Percentiles rank a stretch among this genome's conserved stretches.
Evolutionary conservation across 2,113 vertebrate species (phyloP).

Genomic region (Antigone vipio): DNA sequence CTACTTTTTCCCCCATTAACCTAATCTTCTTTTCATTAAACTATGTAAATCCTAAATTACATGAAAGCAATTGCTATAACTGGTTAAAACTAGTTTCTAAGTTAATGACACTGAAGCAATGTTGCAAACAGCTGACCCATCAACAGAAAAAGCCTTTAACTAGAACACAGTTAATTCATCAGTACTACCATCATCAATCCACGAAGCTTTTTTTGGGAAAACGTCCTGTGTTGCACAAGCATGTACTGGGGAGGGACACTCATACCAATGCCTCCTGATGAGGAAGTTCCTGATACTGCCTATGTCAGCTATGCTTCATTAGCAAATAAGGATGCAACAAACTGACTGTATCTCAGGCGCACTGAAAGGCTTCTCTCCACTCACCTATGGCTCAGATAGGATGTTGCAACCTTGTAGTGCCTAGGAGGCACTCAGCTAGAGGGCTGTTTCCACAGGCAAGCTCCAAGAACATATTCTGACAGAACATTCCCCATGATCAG

Average conservation of each 20-base stretch:
- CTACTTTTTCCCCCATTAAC: slow-evolving; percentile 15
- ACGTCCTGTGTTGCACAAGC: not conserved
- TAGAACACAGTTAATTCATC: slow-evolving; percentile 15
- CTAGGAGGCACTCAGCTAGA: not conserved
- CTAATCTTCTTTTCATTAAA: slow-evolving; percentile 51
- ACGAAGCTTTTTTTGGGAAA: not conserved
- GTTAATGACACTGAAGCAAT: slow-evolving; percentile 26
- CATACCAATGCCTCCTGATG: not conserved
- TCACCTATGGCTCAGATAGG: not conserved
- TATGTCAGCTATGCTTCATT: not conserved
- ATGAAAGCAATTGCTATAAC: slow-evolving; percentile 2
- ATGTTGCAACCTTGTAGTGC: not conserved
- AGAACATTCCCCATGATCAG: not conserved
- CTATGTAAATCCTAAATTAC: slow-evolving; percentile 45
- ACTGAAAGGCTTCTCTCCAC: not conserved
- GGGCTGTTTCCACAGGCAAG: not conserved
- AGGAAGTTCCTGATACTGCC: not conserved
- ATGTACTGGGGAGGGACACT: not conserved
- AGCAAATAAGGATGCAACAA: not conserved
- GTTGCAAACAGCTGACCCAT: slow-evolving; percentile 30
- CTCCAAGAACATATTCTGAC: not conserved
- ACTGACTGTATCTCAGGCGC: not conserved
- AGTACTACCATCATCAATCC: not conserved
- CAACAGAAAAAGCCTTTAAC: slow-evolving; percentile 17
- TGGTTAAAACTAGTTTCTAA: slow-evolving; percentile 36